Evolutionary conservation across 1,140 invertebrate species (phyloP).

Genomic region (Samia ricini): DNA sequence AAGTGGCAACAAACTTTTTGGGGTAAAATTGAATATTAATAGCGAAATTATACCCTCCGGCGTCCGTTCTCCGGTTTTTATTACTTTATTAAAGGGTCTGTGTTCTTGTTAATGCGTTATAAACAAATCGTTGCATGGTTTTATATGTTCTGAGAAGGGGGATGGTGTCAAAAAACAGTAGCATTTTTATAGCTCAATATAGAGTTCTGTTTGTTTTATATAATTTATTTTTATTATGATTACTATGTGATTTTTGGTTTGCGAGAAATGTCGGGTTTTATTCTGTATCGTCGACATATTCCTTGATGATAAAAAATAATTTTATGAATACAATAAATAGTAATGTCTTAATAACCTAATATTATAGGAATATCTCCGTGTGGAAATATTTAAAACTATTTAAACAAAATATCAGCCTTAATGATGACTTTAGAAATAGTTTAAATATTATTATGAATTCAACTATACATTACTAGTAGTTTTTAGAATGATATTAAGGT

Average conservation of each 20-base stretch:
- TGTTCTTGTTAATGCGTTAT: conserved; percentile 66
- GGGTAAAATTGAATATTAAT: conserved; percentile 76
- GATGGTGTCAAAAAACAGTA: conserved; percentile 73
- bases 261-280: conserved; percentile 3
- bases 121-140: conserved; percentile 63
- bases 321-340: background rate
- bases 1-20: conserved; percentile 48
- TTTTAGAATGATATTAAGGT: too few relatives aligned
- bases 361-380: background rate
- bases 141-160: conserved; percentile 63
- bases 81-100: conserved; percentile 67
- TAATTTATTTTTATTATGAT: conserved; percentile 23
- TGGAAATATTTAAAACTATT: too few relatives aligned
- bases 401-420: too few relatives aligned
- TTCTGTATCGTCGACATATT: background rate
- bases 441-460: too few relatives aligned
- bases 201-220: conserved; percentile 49
- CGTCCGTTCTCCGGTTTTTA: conserved; percentile 58
- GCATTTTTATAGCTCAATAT: conserved; percentile 72
- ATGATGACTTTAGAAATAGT: too few relatives aligned
- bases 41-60: conserved; percentile 64
- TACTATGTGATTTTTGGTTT: background rate
- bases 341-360: background rate
- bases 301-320: background rate
- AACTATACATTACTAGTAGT: too few relatives aligned